These are phyloP conservation scores for Mactra quadrangularis DNA, from an alignment of 1,140 invertebrate genomes.

Conservation along the genomic window DNA sequence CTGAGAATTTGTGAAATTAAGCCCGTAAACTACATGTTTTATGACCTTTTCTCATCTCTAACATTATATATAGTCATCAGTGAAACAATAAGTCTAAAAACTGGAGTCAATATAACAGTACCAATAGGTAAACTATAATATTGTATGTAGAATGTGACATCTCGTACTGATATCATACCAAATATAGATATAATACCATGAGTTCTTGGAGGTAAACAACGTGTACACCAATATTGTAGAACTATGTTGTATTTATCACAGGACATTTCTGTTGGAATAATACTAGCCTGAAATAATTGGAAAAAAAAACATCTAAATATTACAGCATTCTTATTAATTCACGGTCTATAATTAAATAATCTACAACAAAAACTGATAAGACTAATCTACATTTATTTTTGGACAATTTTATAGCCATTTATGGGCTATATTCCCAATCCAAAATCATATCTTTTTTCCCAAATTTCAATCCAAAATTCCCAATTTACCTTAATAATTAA, in stretches of 20 bases:
- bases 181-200: constrained; percentile 73
- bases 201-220: constrained; percentile 71
- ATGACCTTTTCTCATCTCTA: constrained; percentile 13
- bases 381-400: neutral
- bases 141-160: constrained; percentile 77
- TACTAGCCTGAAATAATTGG: constrained; percentile 69
- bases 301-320: neutral
- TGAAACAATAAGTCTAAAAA: constrained; percentile 74
- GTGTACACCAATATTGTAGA: constrained; percentile 73
- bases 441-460: too few relatives aligned
- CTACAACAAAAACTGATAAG: too few relatives aligned
- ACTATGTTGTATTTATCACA: constrained; percentile 65
- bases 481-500: too few relatives aligned
- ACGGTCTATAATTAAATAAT: neutral
- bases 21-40: too few relatives aligned
- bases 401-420: too few relatives aligned
- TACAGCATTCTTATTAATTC: neutral
- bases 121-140: constrained; percentile 79
- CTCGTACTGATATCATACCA: constrained; percentile 72
- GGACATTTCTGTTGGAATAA: constrained; percentile 71
- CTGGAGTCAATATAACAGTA: constrained; percentile 76
- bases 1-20: too few relatives aligned
- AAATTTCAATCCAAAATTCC: too few relatives aligned
- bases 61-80: constrained; percentile 71
- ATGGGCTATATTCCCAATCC: too few relatives aligned